Conservation (phyloP, 2,113 vertebrate species). For the Chloropsis cyanopogon region DNA sequence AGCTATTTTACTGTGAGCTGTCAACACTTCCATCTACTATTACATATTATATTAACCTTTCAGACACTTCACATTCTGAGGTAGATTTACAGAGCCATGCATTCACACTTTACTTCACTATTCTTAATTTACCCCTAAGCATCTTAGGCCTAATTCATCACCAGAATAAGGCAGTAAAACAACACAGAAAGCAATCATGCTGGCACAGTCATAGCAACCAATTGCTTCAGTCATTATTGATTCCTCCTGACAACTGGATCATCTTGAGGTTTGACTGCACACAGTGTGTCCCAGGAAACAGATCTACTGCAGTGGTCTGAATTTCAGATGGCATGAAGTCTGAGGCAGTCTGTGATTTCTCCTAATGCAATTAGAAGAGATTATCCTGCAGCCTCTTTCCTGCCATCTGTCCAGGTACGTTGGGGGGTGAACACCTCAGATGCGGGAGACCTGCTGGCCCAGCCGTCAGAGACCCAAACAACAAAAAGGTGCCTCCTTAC, state of each 20-base stretch:
- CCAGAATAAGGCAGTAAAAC: background rate
- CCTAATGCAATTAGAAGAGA: background rate
- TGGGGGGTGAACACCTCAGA: background rate
- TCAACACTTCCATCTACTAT: background rate
- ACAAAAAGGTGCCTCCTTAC: background rate
- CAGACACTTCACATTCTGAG: background rate
- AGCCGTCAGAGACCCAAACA: background rate
- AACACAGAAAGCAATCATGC: background rate
- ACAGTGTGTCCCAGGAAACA: background rate
- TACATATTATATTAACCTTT: background rate
- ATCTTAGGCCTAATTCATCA: background rate
- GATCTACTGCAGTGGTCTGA: background rate
- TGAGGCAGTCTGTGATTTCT: background rate
- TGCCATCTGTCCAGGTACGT: rapidly evolving
- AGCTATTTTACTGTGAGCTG: background rate
- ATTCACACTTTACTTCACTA: background rate
- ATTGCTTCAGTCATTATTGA: background rate
- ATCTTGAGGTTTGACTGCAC: background rate
- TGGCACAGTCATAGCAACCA: background rate
- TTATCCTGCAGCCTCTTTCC: background rate
- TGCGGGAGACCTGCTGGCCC: background rate
- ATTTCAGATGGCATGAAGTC: background rate
- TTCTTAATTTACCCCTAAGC: background rate
- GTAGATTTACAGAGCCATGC: background rate
- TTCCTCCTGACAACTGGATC: background rate